phyloP scores from a whole-genome alignment of 2,888 invertebrate genomes.

The Torymus tubicola region DNA sequence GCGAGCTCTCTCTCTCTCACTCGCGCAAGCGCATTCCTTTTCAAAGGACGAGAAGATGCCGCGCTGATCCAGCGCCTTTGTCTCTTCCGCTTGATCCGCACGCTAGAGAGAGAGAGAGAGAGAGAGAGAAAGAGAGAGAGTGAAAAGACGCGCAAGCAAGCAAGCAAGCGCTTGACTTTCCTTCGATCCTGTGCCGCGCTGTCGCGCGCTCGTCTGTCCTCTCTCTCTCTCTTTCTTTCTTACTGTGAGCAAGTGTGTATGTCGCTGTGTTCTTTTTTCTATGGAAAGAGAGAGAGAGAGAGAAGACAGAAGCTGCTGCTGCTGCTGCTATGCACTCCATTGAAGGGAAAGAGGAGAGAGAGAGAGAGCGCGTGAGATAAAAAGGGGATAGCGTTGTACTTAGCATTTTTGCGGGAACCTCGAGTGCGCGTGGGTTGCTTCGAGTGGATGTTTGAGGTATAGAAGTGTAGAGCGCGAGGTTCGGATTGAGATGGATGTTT shows the following conservation, averaged over 20 bases:
- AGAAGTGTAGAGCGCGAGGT: too few species aligned
- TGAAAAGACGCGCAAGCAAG: constrained; percentile 51
- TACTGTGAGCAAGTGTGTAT: too few species aligned
- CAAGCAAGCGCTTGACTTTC: constrained; percentile 44
- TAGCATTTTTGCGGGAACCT: too few species aligned
- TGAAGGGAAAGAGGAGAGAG: too few species aligned
- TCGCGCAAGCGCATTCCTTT: constrained; percentile 32
- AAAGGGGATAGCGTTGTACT: not conserved
- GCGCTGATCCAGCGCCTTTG: constrained; percentile 53
- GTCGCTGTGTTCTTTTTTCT: too few species aligned
- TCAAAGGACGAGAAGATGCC: constrained; percentile 40
- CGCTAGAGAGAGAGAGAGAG: not conserved
- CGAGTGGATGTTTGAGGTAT: too few species aligned
- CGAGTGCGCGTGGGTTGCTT: too few species aligned
- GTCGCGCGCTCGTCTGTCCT: constrained; percentile 4
- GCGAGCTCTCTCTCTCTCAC: constrained; percentile 2
- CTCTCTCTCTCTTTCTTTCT: constrained; percentile 2
- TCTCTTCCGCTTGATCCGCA: constrained; percentile 56
- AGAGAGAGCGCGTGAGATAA: too few species aligned
- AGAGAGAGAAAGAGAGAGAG: constrained; percentile 7
- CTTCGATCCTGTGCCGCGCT: constrained; percentile 41
- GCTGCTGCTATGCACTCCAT: too few species aligned
- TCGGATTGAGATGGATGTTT: too few species aligned
- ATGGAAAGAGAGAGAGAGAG: too few species aligned
- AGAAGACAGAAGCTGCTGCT: too few species aligned